Percentiles rank a stretch among this genome's conserved stretches.
These are phyloP conservation scores for Phaetusa simplex DNA, from an alignment of 2,113 vertebrate species.

Conservation along the genomic window DNA sequence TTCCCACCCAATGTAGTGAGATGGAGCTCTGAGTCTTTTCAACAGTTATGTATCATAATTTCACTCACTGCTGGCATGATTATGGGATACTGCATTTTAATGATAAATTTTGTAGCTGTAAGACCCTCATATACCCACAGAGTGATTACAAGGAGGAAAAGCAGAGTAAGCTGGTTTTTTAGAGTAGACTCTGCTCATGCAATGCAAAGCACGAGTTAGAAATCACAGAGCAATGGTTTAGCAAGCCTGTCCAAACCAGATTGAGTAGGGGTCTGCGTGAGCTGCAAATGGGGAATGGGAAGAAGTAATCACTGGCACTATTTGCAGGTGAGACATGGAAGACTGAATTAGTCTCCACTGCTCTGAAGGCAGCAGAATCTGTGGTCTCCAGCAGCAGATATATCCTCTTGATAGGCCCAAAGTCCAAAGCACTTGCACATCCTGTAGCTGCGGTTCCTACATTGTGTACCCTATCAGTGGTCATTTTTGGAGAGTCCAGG, in stretches of 20 bases:
- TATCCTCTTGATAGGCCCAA: not conserved
- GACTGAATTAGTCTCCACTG: not conserved
- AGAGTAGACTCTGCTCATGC: not conserved
- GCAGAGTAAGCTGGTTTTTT: not conserved
- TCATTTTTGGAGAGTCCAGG: not conserved
- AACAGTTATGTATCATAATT: not conserved
- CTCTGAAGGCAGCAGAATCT: not conserved
- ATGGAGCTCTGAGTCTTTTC: slow-evolving; percentile 20
- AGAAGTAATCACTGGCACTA: not conserved
- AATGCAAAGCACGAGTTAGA: not conserved
- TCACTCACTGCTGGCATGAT: not conserved
- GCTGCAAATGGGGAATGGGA: not conserved
- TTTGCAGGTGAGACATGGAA: not conserved
- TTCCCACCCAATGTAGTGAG: slow-evolving; percentile 12
- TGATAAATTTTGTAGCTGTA: not conserved
- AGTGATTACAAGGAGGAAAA: not conserved
- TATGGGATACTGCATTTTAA: not conserved
- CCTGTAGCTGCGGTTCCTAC: not conserved
- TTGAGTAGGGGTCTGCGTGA: not conserved
- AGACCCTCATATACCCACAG: not conserved
- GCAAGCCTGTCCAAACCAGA: not conserved
- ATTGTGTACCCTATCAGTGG: no score
- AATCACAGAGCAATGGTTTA: not conserved
- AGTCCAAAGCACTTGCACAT: not conserved
- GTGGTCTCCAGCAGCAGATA: not conserved